Evolutionary conservation across 2,797 vertebrate species (phyloP), one percentile per base, ranked within the genome.

Genomic region (Ibycter americanus): DNA sequence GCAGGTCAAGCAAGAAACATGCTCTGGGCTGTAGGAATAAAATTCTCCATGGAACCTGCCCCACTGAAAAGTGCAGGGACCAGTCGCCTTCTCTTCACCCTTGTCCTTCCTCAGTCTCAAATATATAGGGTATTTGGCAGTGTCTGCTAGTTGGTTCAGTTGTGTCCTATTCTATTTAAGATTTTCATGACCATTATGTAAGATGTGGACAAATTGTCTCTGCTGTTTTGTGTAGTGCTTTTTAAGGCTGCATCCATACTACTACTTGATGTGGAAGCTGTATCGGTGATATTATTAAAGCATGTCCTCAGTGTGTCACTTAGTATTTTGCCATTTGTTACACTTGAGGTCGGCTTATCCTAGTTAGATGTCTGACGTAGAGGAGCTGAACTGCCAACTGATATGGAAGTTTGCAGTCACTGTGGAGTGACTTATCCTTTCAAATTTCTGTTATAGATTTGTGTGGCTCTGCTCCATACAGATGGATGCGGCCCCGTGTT

Each of bases 381-480:
- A 66, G 32, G 34, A 82, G 62, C 19, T 62, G 84, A 94, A 58
- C 32, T 96, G 78, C 47, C 73, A 92, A 7, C 51, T 89, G 46
- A 4, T 4, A 26, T 7, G 62, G 55, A 92, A 47, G 51, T 83
- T 73, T 62, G 51, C 20, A 5, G 34, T 83, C 34, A 3, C 34
- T 47, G 10, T 25, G 66, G 16, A 36, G 38, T 54, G 58, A 55
- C 55, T 86, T 73, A 32, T 23, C 71, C 63, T 51, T 15, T 51
- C 46, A 76, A 20, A 68, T 32, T 78, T n/a, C 59, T 68, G 25
- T 27, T 76, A 14, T 0, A 31, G 20, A 7, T 66, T 85, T 70
- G 71, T 31, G 42, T 44, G 36, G 22, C 27, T 40, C 38, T 54
- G 40, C 32, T 93, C 17, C 38, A 20, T 17, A 13, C 40, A 52